These are phyloP conservation scores for Nesogale talazaci DNA, from an alignment of 2,113 vertebrate genomes.

Conservation along the genomic window DNA sequence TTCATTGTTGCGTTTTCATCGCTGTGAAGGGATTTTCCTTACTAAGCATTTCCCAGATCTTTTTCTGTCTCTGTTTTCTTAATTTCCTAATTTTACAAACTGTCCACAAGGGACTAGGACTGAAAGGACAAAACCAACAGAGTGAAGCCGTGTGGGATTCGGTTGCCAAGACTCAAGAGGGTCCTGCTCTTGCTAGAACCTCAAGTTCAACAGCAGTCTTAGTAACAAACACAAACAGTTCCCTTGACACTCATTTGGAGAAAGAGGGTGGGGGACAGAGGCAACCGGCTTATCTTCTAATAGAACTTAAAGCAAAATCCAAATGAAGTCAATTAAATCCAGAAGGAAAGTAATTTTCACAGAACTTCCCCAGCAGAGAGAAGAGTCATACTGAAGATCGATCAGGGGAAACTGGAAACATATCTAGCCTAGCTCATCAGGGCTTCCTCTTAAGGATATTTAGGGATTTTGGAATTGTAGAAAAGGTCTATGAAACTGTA, in stretches of 20 bases:
- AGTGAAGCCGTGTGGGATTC: conserved; percentile 51
- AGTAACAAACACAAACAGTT: conserved; percentile 67
- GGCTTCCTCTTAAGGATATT: background rate
- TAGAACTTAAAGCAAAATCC: conserved; percentile 59
- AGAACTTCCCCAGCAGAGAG: conserved; percentile 43
- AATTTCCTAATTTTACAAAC: conserved; percentile 79
- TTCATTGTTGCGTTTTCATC: conserved; percentile 35
- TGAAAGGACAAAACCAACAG: conserved; percentile 58
- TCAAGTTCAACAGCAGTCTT: conserved; percentile 63
- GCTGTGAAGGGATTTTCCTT: conserved; percentile 64
- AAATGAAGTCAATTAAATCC: conserved; percentile 65
- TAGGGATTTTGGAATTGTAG: background rate
- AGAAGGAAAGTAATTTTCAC: conserved; percentile 36
- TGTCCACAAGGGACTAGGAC: conserved; percentile 55
- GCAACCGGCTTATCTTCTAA: conserved; percentile 57
- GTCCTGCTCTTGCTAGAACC: conserved; percentile 55
- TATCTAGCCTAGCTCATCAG: background rate
- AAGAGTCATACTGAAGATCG: background rate
- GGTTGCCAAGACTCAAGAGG: conserved; percentile 63
- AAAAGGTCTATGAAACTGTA: background rate
- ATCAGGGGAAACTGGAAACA: background rate
- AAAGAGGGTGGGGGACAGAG: background rate
- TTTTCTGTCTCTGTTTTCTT: conserved; percentile 71
- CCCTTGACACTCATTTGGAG: conserved; percentile 58
- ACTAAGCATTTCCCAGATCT: conserved; percentile 66